These are phyloP conservation scores for Protobothrops flavoviridis DNA, from an alignment of 2,113 vertebrate genomes.

Conservation along the genomic window DNA sequence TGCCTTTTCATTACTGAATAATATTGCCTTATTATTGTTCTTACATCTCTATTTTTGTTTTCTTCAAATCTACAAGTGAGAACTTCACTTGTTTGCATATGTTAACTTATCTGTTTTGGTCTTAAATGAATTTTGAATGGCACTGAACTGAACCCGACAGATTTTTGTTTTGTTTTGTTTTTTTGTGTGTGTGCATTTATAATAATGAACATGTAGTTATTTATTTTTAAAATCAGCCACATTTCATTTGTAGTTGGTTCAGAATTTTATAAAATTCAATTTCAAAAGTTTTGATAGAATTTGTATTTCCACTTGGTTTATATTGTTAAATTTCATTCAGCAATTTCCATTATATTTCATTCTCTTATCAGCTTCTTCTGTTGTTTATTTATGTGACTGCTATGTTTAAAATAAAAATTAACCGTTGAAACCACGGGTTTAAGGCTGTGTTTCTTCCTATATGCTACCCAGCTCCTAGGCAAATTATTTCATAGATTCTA, in stretches of 20 bases:
- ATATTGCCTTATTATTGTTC: background rate
- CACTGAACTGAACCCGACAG: constrained; percentile 32
- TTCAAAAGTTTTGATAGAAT: constrained; percentile 55
- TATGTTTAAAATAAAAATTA: constrained; percentile 71
- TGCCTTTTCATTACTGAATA: constrained; percentile 55
- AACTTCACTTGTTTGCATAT: constrained; percentile 39
- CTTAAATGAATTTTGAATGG: constrained; percentile 22
- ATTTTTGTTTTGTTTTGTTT: constrained; percentile 21
- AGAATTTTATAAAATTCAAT: constrained; percentile 47
- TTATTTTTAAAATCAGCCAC: constrained; percentile 28
- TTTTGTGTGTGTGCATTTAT: constrained; percentile 28
- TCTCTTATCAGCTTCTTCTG: constrained; percentile 47
- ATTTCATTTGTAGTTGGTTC: constrained; percentile 27
- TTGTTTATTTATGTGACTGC: constrained; percentile 47
- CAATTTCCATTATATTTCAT: constrained; percentile 54
- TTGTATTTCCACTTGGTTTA: constrained; percentile 47
- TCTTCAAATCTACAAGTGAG: constrained; percentile 44
- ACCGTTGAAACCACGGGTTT: constrained; percentile 54
- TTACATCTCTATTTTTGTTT: background rate
- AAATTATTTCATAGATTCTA: background rate
- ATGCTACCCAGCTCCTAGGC: background rate
- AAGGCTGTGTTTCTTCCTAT: background rate
- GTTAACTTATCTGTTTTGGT: constrained; percentile 30
- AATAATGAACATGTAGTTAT: constrained; percentile 28
- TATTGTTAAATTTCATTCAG: constrained; percentile 45